Evolutionary conservation across 2,113 vertebrate species (phyloP).

Genomic region (Gavialis gangeticus): DNA sequence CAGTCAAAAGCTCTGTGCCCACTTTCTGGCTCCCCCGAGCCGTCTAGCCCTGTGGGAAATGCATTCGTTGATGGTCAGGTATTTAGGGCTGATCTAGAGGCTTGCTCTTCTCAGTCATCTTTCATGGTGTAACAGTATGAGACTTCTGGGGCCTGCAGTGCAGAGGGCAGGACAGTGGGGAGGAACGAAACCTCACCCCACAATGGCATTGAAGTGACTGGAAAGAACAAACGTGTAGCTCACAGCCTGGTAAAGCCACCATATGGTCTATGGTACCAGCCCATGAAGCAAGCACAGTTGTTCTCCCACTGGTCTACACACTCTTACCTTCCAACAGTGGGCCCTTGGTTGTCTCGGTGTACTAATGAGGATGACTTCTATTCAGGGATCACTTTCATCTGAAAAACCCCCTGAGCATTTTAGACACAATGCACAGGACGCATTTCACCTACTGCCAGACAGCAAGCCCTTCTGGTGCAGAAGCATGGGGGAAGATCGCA

Average conservation of each 20-base stretch:
- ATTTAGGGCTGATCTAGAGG: background rate
- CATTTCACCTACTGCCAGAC: background rate
- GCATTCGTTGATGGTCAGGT: background rate
- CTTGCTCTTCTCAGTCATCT: background rate
- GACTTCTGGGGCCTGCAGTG: background rate
- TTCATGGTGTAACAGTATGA: background rate
- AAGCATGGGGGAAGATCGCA: background rate
- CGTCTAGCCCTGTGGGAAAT: background rate
- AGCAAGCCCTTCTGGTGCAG: accelerated
- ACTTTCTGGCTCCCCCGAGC: background rate
- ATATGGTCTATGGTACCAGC: background rate
- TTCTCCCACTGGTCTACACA: background rate
- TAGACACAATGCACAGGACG: background rate
- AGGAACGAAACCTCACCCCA: background rate
- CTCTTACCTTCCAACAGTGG: background rate
- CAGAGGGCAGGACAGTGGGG: background rate
- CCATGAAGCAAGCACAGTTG: background rate
- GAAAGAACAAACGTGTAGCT: background rate
- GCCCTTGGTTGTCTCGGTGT: background rate
- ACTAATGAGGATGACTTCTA: background rate
- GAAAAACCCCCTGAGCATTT: background rate
- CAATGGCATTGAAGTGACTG: background rate
- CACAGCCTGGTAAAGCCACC: background rate
- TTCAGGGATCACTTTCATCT: background rate
- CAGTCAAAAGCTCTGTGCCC: background rate